Evolutionary conservation across 2,113 vertebrate genomes (phyloP).

Genomic region (Indicator indicator): DNA sequence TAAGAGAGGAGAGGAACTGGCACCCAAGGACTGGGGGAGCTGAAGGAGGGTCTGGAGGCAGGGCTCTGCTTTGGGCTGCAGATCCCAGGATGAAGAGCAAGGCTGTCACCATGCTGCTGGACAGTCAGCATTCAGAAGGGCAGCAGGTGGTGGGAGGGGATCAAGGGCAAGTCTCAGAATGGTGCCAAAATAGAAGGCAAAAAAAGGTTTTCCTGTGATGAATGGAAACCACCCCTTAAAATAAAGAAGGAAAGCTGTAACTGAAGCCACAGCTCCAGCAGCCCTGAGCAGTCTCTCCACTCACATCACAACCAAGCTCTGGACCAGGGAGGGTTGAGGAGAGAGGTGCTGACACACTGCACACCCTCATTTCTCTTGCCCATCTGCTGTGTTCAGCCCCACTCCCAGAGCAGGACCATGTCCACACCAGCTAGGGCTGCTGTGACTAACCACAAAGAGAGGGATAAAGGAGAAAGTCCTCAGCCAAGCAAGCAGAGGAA

Average conservation of each 20-base stretch:
- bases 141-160: rapidly evolving
- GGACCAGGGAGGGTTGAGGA: not conserved
- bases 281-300: not conserved
- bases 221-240: not conserved
- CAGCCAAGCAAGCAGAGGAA: not conserved
- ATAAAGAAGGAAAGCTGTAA: not conserved
- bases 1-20: not conserved
- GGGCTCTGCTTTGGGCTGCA: not conserved
- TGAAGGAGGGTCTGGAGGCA: not conserved
- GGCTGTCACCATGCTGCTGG: not conserved
- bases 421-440: no score
- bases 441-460: rapidly evolving
- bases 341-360: not conserved
- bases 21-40: not conserved
- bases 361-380: not conserved
- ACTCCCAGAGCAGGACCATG: rapidly evolving
- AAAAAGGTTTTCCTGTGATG: rapidly evolving
- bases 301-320: not conserved
- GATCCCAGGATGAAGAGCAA: not conserved
- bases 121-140: not conserved
- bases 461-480: not conserved
- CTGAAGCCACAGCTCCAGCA: not conserved
- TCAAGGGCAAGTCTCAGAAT: not conserved
- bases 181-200: not conserved
- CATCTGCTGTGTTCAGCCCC: not conserved